These are phyloP conservation scores for Folsomia candida DNA, from an alignment of 2,888 invertebrate genomes.

Conservation along the genomic window DNA sequence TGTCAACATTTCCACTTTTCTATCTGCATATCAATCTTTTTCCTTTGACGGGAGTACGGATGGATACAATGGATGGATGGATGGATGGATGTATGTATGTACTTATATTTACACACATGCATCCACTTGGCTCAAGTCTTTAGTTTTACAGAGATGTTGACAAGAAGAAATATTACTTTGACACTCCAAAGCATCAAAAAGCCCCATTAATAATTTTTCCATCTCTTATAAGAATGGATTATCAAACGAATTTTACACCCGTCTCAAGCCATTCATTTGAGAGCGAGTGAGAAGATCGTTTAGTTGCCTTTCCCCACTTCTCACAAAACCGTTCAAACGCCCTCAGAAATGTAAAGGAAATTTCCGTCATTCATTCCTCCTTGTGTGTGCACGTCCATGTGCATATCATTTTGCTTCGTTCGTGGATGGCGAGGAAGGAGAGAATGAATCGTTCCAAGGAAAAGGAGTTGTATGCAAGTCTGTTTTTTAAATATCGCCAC, in stretches of 20 bases:
- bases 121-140: neutral
- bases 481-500: neutral
- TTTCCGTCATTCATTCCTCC: no score
- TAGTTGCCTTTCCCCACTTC: no score
- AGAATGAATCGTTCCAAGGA: no score
- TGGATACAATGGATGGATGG: neutral
- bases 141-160: neutral
- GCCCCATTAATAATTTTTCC: neutral
- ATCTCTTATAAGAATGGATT: neutral
- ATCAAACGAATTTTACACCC: neutral
- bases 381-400: no score
- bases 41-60: neutral
- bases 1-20: neutral
- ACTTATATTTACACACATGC: no score
- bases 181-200: neutral
- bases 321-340: no score
- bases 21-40: neutral
- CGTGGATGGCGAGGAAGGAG: no score
- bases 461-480: no score
- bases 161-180: constrained; percentile 4
- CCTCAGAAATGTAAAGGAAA: no score
- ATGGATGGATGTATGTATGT: neutral
- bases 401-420: no score
- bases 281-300: no score
- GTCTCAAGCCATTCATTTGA: no score